Evolutionary conservation across 2,797 vertebrate species (phyloP).

Genomic region (Sebastes vulpes): DNA sequence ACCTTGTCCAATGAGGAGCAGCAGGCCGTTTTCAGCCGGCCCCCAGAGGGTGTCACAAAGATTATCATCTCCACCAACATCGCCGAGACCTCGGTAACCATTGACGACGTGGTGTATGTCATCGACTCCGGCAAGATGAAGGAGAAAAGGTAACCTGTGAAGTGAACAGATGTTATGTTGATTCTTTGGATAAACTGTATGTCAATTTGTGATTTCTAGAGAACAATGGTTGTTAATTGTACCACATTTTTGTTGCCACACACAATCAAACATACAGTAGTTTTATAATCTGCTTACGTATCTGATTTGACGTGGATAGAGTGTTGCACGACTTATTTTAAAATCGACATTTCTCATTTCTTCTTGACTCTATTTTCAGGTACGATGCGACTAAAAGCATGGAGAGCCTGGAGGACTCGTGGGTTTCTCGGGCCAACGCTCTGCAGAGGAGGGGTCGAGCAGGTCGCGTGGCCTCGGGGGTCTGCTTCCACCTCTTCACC

Average conservation of each 20-base stretch:
- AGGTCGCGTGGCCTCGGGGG: constrained; percentile 94
- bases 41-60: constrained; percentile 91
- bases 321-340: background rate
- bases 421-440: constrained; percentile 94
- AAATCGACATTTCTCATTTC: background rate
- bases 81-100: constrained; percentile 97
- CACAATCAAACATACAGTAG: background rate
- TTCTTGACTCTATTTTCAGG: constrained; percentile 66
- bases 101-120: constrained; percentile 96
- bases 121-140: constrained; percentile 99
- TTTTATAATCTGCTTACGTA: background rate
- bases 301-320: background rate
- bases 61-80: constrained; percentile 99
- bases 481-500: constrained; percentile 98
- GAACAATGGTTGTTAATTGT: background rate
- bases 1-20: constrained; percentile 96
- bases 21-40: constrained; percentile 93
- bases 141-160: constrained; percentile 91
- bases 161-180: background rate
- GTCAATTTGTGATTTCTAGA: background rate
- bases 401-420: constrained; percentile 97
- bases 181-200: background rate
- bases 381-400: constrained; percentile 97
- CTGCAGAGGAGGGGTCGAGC: constrained; percentile 95
- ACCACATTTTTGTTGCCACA: background rate